These are phyloP conservation scores for Hipparchia sbordonii DNA, from an alignment of 2,888 invertebrate species.

Conservation along the genomic window DNA sequence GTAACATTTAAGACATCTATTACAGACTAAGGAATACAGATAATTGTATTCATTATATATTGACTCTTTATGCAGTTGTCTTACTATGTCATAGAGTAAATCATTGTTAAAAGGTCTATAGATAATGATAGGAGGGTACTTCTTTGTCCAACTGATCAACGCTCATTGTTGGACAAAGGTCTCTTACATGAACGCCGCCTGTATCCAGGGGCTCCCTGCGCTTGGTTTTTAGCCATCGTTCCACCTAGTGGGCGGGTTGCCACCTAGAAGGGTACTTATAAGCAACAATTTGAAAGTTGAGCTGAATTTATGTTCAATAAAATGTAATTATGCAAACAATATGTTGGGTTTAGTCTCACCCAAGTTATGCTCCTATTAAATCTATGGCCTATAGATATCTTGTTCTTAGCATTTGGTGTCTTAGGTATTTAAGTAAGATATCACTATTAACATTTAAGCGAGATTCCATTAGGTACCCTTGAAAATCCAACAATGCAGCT, in stretches of 20 bases:
- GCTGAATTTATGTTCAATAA: not conserved
- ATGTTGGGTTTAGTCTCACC: not conserved
- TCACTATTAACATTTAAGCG: conserved; percentile 65
- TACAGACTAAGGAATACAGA: not conserved
- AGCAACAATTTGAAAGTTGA: not conserved
- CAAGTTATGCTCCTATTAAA: conserved; percentile 12
- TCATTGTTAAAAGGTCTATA: conserved; percentile 2
- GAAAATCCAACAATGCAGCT: conserved; percentile 67
- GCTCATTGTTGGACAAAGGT: no score
- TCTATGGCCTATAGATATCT: conserved; percentile 13
- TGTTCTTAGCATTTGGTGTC: conserved; percentile 65
- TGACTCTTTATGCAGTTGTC: not conserved
- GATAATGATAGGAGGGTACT: conserved; percentile 5
- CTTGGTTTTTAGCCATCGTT: no score
- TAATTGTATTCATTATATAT: not conserved
- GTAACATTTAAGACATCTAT: not conserved
- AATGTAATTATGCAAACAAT: not conserved
- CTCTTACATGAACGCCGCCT: no score
- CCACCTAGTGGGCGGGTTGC: no score
- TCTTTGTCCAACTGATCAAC: no score
- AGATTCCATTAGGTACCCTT: conserved; percentile 72
- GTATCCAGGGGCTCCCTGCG: no score
- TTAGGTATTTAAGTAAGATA: conserved; percentile 61
- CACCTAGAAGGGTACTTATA: not conserved
- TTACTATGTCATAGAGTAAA: conserved; percentile 9